These are phyloP conservation scores for Drosophila multiciliata DNA, from an alignment of 2,888 invertebrate genomes.

Conservation along the genomic window DNA sequence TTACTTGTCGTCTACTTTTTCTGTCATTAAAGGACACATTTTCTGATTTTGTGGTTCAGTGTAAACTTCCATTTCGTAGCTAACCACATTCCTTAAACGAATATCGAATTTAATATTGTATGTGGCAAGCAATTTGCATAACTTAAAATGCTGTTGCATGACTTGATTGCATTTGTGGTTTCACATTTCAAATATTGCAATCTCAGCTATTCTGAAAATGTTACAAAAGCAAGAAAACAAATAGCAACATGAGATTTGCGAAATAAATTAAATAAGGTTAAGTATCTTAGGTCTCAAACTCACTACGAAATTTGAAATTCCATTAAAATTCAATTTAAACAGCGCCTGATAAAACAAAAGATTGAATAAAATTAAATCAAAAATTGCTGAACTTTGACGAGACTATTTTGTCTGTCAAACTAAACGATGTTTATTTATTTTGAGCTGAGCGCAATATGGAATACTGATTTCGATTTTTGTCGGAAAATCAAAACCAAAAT, in stretches of 20 bases:
- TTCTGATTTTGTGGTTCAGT: not conserved
- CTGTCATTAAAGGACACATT: not conserved
- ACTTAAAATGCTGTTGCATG: not conserved
- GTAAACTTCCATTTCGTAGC: not conserved
- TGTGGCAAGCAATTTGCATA: slow-evolving; percentile 15
- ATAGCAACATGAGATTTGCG: not conserved
- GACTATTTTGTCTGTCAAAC: not conserved
- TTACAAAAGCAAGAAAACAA: not conserved
- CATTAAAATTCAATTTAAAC: not conserved
- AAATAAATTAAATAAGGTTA: not conserved
- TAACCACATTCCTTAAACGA: not conserved
- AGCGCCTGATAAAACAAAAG: not conserved
- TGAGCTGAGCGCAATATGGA: not conserved
- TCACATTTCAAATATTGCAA: slow-evolving; percentile 9
- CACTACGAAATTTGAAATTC: not conserved
- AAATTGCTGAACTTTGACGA: not conserved
- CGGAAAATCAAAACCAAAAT: slow-evolving; percentile 9
- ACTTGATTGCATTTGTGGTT: slow-evolving; percentile 14
- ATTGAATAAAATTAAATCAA: not conserved
- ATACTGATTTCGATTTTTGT: not conserved
- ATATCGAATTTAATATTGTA: not conserved
- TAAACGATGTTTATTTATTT: not conserved
- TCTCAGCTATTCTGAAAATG: slow-evolving; percentile 4
- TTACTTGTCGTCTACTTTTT: not conserved
- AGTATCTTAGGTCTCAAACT: not conserved